Base-by-base conservation (phyloP, 2,888 invertebrate species). In the Noctua fimbriata region DNA sequence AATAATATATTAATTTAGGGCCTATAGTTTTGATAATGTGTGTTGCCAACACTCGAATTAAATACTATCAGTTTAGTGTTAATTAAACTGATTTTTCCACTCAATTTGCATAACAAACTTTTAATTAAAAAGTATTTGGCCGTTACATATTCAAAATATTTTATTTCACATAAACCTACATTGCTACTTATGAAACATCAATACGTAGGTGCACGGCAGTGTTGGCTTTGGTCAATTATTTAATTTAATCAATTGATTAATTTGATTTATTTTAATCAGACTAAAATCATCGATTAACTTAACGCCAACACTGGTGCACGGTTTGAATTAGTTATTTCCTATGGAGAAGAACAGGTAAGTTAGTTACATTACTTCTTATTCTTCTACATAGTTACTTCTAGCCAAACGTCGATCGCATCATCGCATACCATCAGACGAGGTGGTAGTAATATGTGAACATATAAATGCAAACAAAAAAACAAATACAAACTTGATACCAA, bases 51-150 rank as follows among this genome's bases (percentile, higher is more conserved):
- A 47, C 21, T 28, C 5, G 28, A 78, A 78, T 60, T 41, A 78
- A 78, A 69, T 69, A 47, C 9, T 28, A 47, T 14, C 49, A 60
- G n/a, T 78, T 78, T 9, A 41, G 28, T 52, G 3, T 52, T 44
- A 36, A 16, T 52, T 32, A 36, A 16, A 60, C 7, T 21, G n/a
- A 44, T 52, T 52, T 49, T 18, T 21, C 18, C 6, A 60, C 16
- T 21, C 32, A 44, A 52, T 52, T 49, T 18, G n/a, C 18, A 60
- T 21, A 14, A 49, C 1, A n/a, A 14, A 18, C 7, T 41, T 78
- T 66, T 67, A 28, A 58, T 78, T 28, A 32, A 18, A 36, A 55
- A n/a, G 18, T 49, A 49, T 52, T 24, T 24, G 24, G 10, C 4
- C 24, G 55, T 10, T 14, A 58, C 58, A n/a, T 14, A 58, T n/a